Percentiles rank a stretch among this genome's conserved stretches.
phyloP scores from a whole-genome alignment of 2,797 vertebrate species.

The Clarias pachynema region DNA sequence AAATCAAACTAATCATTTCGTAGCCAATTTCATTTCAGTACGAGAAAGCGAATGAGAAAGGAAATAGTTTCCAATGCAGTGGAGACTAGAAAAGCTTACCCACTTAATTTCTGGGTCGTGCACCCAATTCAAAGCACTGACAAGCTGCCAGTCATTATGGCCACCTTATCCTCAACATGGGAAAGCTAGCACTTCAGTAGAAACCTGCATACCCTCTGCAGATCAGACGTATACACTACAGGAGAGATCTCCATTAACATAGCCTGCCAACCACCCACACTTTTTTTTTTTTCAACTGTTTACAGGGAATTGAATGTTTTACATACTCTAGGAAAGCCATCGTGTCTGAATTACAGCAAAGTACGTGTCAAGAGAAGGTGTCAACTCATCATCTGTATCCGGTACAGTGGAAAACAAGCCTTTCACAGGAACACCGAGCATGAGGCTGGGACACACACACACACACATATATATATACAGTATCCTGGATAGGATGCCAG shows the following conservation, averaged over 20 bases:
- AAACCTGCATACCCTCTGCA: background rate
- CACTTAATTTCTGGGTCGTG: slow-evolving; percentile 48
- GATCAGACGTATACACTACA: background rate
- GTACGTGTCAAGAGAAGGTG: background rate
- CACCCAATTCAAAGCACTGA: slow-evolving; percentile 45
- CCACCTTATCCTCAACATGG: slow-evolving; percentile 41
- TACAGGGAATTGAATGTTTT: background rate
- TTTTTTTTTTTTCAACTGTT: background rate
- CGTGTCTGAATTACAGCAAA: background rate
- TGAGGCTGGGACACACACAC: background rate
- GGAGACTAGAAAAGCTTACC: slow-evolving; percentile 37
- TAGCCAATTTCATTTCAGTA: slow-evolving; percentile 51
- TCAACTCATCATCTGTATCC: background rate
- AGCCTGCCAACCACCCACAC: background rate
- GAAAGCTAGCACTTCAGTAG: slow-evolving; percentile 9
- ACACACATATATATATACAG: too few relatives aligned
- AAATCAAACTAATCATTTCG: slow-evolving; percentile 59
- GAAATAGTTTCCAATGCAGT: slow-evolving; percentile 48
- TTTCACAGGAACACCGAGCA: background rate
- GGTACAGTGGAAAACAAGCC: background rate
- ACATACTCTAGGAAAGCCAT: background rate
- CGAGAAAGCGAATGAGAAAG: slow-evolving; percentile 46
- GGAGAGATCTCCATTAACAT: background rate
- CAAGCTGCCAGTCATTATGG: slow-evolving; percentile 40
- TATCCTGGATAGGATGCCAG: background rate